Percentiles rank a stretch among this genome's conserved stretches.
These are phyloP conservation scores for Morinoia aosen DNA, from an alignment of 2,888 invertebrate genomes.

Conservation along the genomic window DNA sequence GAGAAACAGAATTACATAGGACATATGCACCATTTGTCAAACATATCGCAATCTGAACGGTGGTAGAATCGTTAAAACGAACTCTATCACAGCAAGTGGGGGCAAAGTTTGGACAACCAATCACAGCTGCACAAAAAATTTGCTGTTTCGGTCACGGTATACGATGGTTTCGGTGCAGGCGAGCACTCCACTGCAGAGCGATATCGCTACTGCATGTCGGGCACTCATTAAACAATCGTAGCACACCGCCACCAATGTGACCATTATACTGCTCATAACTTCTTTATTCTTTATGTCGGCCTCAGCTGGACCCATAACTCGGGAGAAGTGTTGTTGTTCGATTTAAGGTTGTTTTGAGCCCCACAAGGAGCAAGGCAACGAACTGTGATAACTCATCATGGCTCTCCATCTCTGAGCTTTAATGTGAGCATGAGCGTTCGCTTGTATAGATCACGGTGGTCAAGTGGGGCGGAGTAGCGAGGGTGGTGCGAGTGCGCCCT, in stretches of 20 bases:
- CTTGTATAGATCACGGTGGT: neutral
- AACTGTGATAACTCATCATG: neutral
- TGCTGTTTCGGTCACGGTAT: no score
- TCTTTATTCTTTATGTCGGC: neutral
- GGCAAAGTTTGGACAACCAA: no score
- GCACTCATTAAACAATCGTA: no score
- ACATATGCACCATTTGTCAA: no score
- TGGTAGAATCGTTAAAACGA: no score
- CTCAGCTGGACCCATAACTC: neutral
- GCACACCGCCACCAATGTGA: no score
- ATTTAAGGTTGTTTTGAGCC: slow-evolving; percentile 9
- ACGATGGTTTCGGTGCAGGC: no score
- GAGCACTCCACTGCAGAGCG: neutral
- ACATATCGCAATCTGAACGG: no score
- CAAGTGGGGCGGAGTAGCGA: neutral
- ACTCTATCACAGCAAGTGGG: no score
- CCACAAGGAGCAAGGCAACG: neutral
- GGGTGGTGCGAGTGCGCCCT: neutral
- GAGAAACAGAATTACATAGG: no score
- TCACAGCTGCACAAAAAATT: no score
- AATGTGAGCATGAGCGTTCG: neutral
- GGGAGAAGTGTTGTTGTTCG: neutral
- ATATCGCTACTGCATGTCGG: neutral
- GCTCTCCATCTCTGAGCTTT: neutral
- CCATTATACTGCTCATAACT: neutral